Percentiles rank a stretch among this genome's conserved stretches.
Evolutionary conservation across 2,888 invertebrate genomes (phyloP).

Genomic region (Drosophila rellima): DNA sequence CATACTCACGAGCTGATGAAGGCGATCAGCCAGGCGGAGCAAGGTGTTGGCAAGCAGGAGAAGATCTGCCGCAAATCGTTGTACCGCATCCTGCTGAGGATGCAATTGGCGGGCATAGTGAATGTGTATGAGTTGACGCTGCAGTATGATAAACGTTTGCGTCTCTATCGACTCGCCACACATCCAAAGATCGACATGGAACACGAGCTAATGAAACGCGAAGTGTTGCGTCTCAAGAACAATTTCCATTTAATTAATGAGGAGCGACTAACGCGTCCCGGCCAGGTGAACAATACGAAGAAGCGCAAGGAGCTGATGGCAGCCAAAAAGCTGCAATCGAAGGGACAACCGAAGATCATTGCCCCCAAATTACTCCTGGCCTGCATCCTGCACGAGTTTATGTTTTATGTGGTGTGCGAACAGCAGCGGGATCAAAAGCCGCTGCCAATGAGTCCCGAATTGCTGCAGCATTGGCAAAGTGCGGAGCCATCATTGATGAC

Average conservation of each 20-base stretch:
- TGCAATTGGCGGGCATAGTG: slow-evolving; percentile 85
- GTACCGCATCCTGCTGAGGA: slow-evolving; percentile 87
- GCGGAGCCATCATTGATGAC: slow-evolving; percentile 81
- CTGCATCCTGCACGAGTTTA: slow-evolving; percentile 89
- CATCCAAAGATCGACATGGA: slow-evolving; percentile 80
- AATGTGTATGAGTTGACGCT: slow-evolving; percentile 79
- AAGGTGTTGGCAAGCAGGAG: slow-evolving; percentile 87
- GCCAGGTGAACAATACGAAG: slow-evolving; percentile 4
- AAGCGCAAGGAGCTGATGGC: slow-evolving; percentile 49
- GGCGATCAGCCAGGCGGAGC: slow-evolving; percentile 87
- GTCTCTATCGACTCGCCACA: slow-evolving; percentile 77
- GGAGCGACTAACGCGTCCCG: slow-evolving; percentile 57
- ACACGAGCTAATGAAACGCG: slow-evolving; percentile 69
- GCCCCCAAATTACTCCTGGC: slow-evolving; percentile 88
- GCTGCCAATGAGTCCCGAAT: slow-evolving; percentile 59
- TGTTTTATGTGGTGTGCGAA: slow-evolving; percentile 90
- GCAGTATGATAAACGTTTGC: slow-evolving; percentile 67
- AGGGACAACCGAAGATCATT: slow-evolving; percentile 33
- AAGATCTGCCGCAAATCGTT: slow-evolving; percentile 88
- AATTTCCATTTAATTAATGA: slow-evolving; percentile 69
- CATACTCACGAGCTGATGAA: slow-evolving; percentile 87
- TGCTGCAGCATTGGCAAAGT: slow-evolving; percentile 78
- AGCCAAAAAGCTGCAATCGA: slow-evolving; percentile 11
- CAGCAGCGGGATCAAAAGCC: slow-evolving; percentile 85
- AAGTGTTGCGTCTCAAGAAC: slow-evolving; percentile 79